Conservation (phyloP, 1,140 invertebrate species). For the Zelostemma sp. region DNA sequence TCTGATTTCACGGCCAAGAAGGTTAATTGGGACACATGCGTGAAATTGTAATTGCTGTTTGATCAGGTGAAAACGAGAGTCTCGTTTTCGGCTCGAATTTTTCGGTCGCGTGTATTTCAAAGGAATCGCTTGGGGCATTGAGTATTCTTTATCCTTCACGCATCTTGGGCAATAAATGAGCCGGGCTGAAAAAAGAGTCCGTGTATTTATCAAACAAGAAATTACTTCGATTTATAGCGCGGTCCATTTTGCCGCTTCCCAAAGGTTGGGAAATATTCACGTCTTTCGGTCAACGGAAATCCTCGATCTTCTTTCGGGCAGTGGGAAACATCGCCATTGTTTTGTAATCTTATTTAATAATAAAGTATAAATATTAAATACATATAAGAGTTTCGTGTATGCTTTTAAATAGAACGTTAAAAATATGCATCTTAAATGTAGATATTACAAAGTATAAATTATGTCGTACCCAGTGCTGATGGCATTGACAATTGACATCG, state of each 20-base stretch:
- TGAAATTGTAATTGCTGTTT: constrained; percentile 1
- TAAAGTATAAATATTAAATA: constrained; percentile 1
- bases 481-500: too few species aligned
- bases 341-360: too few species aligned
- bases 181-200: too few species aligned
- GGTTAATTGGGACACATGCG: neutral
- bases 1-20: neutral
- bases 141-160: neutral
- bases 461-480: too few species aligned
- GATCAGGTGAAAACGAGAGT: constrained; percentile 3
- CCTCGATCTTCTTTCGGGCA: too few species aligned
- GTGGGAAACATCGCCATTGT: too few species aligned
- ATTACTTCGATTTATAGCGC: too few species aligned
- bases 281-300: too few species aligned
- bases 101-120: neutral
- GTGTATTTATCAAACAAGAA: too few species aligned
- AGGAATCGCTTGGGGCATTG: neutral
- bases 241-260: too few species aligned
- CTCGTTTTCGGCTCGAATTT: neutral
- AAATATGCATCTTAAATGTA: neutral
- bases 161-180: neutral
- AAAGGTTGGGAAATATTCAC: too few species aligned
- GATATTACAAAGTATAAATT: too few species aligned
- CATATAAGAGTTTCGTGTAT: neutral
- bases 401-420: neutral